phyloP scores from a whole-genome alignment of 2,113 vertebrate genomes.

The Azemiops feae region DNA sequence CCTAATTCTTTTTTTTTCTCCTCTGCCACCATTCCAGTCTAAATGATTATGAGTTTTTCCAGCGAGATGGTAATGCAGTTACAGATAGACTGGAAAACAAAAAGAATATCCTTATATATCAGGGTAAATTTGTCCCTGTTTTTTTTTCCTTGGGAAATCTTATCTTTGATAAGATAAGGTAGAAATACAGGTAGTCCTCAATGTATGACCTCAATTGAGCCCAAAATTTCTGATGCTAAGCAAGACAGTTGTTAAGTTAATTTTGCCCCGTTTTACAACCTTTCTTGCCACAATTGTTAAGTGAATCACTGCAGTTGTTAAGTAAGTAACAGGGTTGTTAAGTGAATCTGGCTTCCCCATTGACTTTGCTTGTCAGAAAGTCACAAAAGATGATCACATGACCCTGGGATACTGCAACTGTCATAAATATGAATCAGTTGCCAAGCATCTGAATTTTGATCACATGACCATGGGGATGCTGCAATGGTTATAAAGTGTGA shows the following conservation, averaged over 20 bases:
- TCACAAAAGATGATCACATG: background rate
- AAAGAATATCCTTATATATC: background rate
- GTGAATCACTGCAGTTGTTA: background rate
- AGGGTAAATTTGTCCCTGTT: background rate
- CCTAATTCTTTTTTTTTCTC: background rate
- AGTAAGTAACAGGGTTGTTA: background rate
- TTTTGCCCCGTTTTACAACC: background rate
- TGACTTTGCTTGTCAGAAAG: background rate
- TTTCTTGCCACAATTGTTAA: background rate
- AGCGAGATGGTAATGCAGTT: constrained; percentile 18
- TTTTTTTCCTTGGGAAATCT: background rate
- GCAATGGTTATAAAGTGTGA: background rate
- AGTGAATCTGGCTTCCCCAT: background rate
- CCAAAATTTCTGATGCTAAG: background rate
- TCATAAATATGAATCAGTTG: background rate
- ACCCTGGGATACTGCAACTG: no score
- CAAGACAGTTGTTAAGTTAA: background rate
- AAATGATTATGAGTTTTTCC: background rate
- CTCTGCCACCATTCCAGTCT: background rate
- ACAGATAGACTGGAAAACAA: constrained; percentile 18
- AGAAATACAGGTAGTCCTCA: background rate
- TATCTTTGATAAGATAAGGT: background rate
- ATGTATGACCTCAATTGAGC: background rate
- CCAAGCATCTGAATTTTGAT: background rate
- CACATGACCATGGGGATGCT: background rate